phyloP scores from a whole-genome alignment of 2,888 invertebrate species.

The Stenurella melanura region DNA sequence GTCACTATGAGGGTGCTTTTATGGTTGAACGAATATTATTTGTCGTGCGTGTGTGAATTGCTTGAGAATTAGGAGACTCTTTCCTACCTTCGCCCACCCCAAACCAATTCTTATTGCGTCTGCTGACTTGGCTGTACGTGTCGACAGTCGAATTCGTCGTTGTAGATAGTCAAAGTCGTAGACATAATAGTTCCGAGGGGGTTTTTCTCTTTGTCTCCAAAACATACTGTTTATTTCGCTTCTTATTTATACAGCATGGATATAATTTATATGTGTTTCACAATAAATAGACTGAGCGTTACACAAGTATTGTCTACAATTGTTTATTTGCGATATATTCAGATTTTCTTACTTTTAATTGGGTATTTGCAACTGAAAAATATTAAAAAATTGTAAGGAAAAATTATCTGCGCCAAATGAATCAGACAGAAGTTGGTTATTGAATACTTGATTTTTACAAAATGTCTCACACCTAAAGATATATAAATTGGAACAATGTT shows the following conservation, averaged over 20 bases:
- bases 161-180: conserved; percentile 16
- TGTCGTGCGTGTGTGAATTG: conserved; percentile 53
- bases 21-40: conserved; percentile 54
- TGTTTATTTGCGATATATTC: too few relatives aligned
- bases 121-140: conserved; percentile 55
- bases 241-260: not conserved
- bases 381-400: too few relatives aligned
- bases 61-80: conserved; percentile 42
- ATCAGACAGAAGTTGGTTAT: too few relatives aligned
- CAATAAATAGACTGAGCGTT: too few relatives aligned
- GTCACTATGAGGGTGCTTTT: conserved; percentile 39
- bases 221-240: not conserved
- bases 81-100: conserved; percentile 22
- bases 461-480: too few relatives aligned
- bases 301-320: too few relatives aligned
- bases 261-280: too few relatives aligned
- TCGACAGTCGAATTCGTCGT: conserved; percentile 38
- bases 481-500: too few relatives aligned
- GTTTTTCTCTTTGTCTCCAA: conserved; percentile 7
- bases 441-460: too few relatives aligned
- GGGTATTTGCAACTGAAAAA: too few relatives aligned
- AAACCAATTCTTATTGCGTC: conserved; percentile 19
- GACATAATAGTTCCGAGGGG: conserved; percentile 12
- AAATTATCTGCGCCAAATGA: too few relatives aligned
- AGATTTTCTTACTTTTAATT: too few relatives aligned